A percentile compares a stretch with the other conserved stretches of the same genome.
These are phyloP conservation scores for Limonius californicus DNA, from an alignment of 1,140 invertebrate species.

Conservation along the genomic window DNA sequence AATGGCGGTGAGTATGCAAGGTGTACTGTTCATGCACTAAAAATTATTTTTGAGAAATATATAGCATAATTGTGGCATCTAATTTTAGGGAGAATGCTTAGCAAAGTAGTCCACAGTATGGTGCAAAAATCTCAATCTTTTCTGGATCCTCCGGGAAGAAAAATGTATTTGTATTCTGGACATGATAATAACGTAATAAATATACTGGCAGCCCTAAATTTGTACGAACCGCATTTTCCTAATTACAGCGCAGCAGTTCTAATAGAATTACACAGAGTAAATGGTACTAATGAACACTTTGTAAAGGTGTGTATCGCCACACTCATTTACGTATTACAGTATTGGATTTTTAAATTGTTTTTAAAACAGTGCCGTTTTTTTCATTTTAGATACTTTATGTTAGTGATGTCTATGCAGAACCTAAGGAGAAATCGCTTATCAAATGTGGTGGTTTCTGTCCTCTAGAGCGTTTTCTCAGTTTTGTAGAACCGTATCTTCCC, in stretches of 20 bases:
- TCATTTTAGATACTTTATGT: slow-evolving; percentile 33
- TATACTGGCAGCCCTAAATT: slow-evolving; percentile 57
- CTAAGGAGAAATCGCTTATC: slow-evolving; percentile 26
- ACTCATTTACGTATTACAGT: no score
- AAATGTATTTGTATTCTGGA: slow-evolving; percentile 57
- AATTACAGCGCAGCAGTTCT: slow-evolving; percentile 45
- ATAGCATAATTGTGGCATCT: not conserved
- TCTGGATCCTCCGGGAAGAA: slow-evolving; percentile 35
- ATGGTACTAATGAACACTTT: slow-evolving; percentile 27
- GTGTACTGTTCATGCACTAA: not conserved
- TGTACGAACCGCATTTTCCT: slow-evolving; percentile 53
- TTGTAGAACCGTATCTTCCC: slow-evolving; percentile 32
- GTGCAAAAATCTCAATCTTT: slow-evolving; percentile 15
- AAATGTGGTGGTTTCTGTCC: slow-evolving; percentile 31
- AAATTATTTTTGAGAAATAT: not conserved
- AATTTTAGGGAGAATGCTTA: slow-evolving; percentile 35
- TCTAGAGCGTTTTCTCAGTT: slow-evolving; percentile 31
- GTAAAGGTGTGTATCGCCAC: no score
- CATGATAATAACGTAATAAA: slow-evolving; percentile 68
- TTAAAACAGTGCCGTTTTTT: not conserved
- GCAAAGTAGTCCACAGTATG: slow-evolving; percentile 35
- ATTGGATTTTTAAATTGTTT: no score
- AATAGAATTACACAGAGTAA: slow-evolving; percentile 58
- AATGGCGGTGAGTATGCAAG: slow-evolving; percentile 36
- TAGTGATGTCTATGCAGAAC: slow-evolving; percentile 24